Conservation (phyloP, 1,140 invertebrate species). For the Brachionus sp. region DNA sequence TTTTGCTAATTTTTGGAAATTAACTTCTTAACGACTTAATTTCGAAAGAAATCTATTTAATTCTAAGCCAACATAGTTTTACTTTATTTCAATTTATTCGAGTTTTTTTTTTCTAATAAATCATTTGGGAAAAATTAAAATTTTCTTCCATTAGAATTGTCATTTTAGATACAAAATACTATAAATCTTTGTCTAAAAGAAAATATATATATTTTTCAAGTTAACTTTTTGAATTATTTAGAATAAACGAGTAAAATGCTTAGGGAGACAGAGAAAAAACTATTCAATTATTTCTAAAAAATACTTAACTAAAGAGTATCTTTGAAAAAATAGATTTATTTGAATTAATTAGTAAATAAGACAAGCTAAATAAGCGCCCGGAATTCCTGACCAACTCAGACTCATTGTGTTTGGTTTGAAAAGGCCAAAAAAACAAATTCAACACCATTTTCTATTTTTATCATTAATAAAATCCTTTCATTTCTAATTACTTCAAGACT, state of each 20-base stretch:
- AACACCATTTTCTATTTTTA: background rate
- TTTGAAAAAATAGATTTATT: too few species aligned
- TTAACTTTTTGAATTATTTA: too few species aligned
- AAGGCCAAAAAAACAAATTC: background rate
- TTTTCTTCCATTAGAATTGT: background rate
- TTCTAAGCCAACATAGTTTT: background rate
- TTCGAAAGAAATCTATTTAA: background rate
- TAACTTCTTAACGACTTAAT: background rate
- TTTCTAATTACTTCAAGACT: conserved; percentile 15
- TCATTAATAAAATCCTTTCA: background rate
- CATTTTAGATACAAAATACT: background rate
- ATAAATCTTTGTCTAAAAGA: background rate
- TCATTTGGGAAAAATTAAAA: background rate
- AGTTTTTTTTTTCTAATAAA: background rate
- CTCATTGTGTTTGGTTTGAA: background rate
- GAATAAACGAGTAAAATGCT: too few species aligned
- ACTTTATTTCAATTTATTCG: background rate
- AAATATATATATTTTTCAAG: background rate
- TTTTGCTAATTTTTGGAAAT: background rate
- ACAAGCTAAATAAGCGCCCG: background rate
- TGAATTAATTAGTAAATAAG: too few species aligned
- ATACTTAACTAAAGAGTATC: too few species aligned
- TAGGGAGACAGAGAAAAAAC: too few species aligned
- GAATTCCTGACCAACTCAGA: background rate
- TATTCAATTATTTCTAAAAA: too few species aligned